Evolutionary conservation across 1,140 invertebrate species (phyloP), one percentile per base, ranked within the genome.

Genomic region (Drosophila tsacasi): DNA sequence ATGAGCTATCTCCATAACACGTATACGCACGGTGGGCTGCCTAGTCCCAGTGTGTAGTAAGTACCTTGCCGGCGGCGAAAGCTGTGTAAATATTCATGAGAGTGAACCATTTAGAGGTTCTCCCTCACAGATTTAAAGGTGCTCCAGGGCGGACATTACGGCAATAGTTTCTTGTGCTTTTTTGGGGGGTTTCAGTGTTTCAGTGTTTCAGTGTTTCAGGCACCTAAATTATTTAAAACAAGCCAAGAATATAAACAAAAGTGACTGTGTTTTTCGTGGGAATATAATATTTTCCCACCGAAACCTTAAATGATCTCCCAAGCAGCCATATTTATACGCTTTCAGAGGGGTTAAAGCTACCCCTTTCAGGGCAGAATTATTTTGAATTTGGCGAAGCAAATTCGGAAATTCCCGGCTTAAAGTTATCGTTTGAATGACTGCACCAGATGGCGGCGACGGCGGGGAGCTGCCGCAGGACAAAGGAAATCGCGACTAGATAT

Each of bases 401-500:
- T 44, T 42, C 21, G 58, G 58, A 67, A 67, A 30, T 32, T 47
- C 32, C 47, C 37, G 17, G 47, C 52, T 64, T 60, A 39, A 78
- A 85, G 59, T 67, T 75, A 61, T 83, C 61, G 46, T 52, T 46
- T 46, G 44, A 59, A 71, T 40, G 60, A 39, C 42, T 61, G 63
- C 39, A 65, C 57, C 63, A 42, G 37, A 68, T 62, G 55, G 9
- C 3, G 12, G 32, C 10, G 8, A 0, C 7, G 27, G 27, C 3
- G 5, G 12, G 49, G 32, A 6, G 54, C 27, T 13, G 35, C 12
- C 13, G 35, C 12, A 9, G 64, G 44, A 73, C 21, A 65, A 65
- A 61, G 61, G 83, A 65, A 72, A 66, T 52, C 69, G 83, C 79
- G 76, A 89, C 80, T 83, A 83, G 80, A 75, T 77, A 75, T 77